Base-by-base conservation (phyloP, 2,888 invertebrate species). In the Julus scandinavius region DNA sequence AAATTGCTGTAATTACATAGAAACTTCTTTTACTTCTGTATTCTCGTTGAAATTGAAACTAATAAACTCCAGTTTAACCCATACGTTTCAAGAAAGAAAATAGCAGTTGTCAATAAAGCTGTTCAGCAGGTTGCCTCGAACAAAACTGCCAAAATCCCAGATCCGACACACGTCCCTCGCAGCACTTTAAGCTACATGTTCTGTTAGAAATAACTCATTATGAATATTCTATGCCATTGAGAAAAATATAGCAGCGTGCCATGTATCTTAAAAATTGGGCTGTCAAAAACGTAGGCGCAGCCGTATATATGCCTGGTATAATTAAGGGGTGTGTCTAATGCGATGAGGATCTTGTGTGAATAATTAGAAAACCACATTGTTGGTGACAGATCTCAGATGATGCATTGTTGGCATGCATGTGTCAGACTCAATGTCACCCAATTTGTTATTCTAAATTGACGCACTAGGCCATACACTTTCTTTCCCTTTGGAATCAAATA, bases 301-400 rank as follows among this genome's bases (percentile, higher is more conserved):
- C 38, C 9, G 80, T 38, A 11, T 38, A 11, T 13, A 38, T 29
- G 80, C 7, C 38, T 38, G 13, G 80, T 38, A 80, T 80, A 80
- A 80, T 80, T 80, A 80, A 72, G 80, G 80, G 80, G 80, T 38
- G 80, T 80, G 80, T 80, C 80, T 80, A 38, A 38, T 80, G 80
- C 38, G 80, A 80, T 80, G 80, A 20, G 80, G 38, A 80, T 80
- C 80, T 80, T 80, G 80, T 38, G 80, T 80, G 80, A 80, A 80
- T 80, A 80, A 80, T 80, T 80, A 80, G 80, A 80, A 80, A 80
- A 80, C 80, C 80, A 80, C 80, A 80, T 80, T 80, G 80, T 80
- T 80, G 80, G 80, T 80, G 80, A 80, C 80, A 80, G 80, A 80
- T 80, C 80, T 80, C 80, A 80, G 38, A 80, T 80, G 80, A 80